phyloP scores from a whole-genome alignment of 2,113 vertebrate species.

The Chaetorhynchus papuensis region DNA sequence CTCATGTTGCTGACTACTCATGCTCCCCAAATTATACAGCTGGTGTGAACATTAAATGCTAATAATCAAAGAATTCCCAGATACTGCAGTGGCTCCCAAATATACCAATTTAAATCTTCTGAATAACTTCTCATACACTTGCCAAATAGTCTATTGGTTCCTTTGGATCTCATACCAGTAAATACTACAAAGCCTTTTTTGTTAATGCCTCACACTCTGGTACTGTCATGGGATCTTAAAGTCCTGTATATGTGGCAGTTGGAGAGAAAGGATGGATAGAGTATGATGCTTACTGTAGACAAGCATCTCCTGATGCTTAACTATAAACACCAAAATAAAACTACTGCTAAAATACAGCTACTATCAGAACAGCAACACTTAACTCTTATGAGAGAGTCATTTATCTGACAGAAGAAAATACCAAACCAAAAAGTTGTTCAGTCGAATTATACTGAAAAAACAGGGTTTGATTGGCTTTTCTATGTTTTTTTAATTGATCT shows the following conservation, averaged over 20 bases:
- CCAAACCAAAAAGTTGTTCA: neutral
- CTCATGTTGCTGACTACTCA: neutral
- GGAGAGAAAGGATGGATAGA: neutral
- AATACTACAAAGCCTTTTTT: conserved; percentile 21
- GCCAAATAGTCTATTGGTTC: neutral
- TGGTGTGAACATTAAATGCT: conserved; percentile 4
- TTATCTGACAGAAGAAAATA: neutral
- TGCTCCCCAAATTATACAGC: conserved; percentile 16
- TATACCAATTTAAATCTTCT: neutral
- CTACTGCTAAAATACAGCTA: neutral
- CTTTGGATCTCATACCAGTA: neutral
- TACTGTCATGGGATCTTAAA: neutral
- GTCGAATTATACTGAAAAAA: neutral
- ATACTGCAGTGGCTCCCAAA: neutral
- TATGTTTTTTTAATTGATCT: neutral
- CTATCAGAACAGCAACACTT: neutral
- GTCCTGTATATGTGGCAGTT: neutral
- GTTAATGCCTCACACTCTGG: conserved; percentile 10
- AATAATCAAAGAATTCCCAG: conserved; percentile 21
- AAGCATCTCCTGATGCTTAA: neutral
- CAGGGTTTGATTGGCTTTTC: neutral
- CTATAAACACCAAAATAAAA: neutral
- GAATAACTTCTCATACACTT: conserved; percentile 36
- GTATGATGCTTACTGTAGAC: neutral
- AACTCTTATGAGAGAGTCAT: neutral